Conservation (phyloP, 1,140 invertebrate genomes). For the Adoxophyes honmai region DNA sequence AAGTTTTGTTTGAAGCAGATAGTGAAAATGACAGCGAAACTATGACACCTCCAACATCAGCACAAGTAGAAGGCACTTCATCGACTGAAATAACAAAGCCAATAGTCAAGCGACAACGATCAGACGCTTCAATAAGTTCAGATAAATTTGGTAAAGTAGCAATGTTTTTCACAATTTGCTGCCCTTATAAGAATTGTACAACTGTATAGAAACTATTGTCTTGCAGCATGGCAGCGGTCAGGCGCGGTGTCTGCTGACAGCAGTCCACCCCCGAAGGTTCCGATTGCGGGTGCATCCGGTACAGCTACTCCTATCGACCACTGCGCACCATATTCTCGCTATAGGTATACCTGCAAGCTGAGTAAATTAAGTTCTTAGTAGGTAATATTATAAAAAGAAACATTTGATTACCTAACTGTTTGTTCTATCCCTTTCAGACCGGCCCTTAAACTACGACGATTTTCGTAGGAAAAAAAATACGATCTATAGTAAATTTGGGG, state of each 20-base stretch:
- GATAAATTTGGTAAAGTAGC: constrained; percentile 8
- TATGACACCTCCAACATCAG: constrained; percentile 1
- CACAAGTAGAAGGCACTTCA: not conserved
- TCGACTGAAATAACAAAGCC: not conserved
- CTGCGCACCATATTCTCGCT: constrained; percentile 28
- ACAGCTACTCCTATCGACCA: constrained; percentile 28
- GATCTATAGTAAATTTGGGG: too few relatives aligned
- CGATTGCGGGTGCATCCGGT: constrained; percentile 7
- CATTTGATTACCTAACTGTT: too few relatives aligned
- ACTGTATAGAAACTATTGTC: too few relatives aligned
- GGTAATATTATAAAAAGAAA: too few relatives aligned
- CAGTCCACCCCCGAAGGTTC: constrained; percentile 33
- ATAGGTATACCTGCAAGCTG: constrained; percentile 26
- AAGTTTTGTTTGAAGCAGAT: constrained; percentile 50
- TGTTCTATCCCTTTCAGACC: too few relatives aligned
- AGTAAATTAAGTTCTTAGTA: too few relatives aligned
- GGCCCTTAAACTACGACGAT: too few relatives aligned
- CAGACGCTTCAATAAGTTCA: not conserved
- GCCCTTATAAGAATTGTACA: too few relatives aligned
- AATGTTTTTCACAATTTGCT: too few relatives aligned
- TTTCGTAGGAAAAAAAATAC: too few relatives aligned
- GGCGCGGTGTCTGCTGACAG: constrained; percentile 50
- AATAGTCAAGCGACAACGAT: constrained; percentile 6
- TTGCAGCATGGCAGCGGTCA: constrained; percentile 40
- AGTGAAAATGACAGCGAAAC: constrained; percentile 41